Evolutionary conservation across 2,113 vertebrate species (phyloP), one percentile per base, ranked within the genome.

Genomic region (Conger conger): DNA sequence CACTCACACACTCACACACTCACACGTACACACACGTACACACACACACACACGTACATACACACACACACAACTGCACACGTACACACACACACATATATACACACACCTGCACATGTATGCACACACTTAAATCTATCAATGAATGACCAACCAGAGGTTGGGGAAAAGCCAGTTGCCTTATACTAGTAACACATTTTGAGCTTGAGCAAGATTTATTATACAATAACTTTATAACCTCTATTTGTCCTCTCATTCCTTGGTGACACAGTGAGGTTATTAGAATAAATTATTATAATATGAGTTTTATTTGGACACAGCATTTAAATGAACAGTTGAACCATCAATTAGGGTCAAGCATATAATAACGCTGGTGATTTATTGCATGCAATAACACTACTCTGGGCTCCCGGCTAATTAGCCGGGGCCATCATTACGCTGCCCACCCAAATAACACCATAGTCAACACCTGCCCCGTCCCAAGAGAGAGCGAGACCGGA

Each of bases 251-350:
- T 83, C 30, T 76, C 76, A 40, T 13, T 37, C 30, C 68, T 40
- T n/a, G 60, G 40, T n/a, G 83, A 79, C 83, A 35, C 36, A 53
- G 36, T 33, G 50, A 15, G 20, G 60, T 84, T 81, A 84, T 86
- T 83, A 86, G 27, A 68, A 77, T 86, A 80, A 84, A 87, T 83
- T 86, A 80, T 84, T 84, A 84, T 89, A 89, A 87, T 89, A 38
- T 76, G 27, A 37, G 63, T 57, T 82, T 88, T 84, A 82, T 86
- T 88, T 88, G 81, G 80, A 78, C 68, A 53, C 63, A 60, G 54
- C 83, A 87, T 85, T 87, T 76, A 84, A 81, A 88, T 81, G 36
- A 90, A 85, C 82, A 86, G 38, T 68, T 63, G 33, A 79, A 40
- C 68, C 81, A 85, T 86, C 68, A 88, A 82, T 88, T 81, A 79